Evolutionary conservation across 2,113 vertebrate genomes (phyloP), one percentile per base, ranked within the genome.

Genomic region (Lipophrys pholis): DNA sequence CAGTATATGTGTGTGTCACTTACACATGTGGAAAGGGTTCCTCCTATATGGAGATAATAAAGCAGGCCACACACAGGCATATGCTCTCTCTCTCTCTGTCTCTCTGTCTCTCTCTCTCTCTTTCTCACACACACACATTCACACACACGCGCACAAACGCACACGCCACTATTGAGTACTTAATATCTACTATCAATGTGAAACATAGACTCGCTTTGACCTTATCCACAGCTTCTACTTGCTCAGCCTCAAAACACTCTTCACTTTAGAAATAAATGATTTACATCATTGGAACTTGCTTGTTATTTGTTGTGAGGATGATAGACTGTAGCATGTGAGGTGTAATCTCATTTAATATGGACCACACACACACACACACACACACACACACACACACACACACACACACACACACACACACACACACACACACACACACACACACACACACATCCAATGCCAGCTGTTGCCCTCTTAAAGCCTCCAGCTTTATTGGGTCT

Each of bases 401-500:
- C 35, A n/a, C 38, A 17, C 46, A 52, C 43, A 3, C 61, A 43
- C 15, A 35, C 54, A 38, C 61, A 49, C 68, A 9, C 17, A 49
- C 52, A 36, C 57, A 38, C 43, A 36, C 49, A 68, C 52, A 16
- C 36, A 30, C 50, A 56, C 42, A 5, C 60, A 46, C 11, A 21
- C 36, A 17, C 36, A 21, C 54, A 49, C 48, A 21, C n/a, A 11
- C 46, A 42, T 53, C 30, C 38, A 8, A 41, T 52, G 45, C 50
- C 78, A 84, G 76, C 86, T 89, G 76, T 75, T 81, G 74, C 61
- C 71, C 66, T 67, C 49, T 81, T 56, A 81, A 78, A 84, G 64
- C 68, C 59, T 81, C 60, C 10, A 50, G 59, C 36, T 87, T 91
- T 89, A 87, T 89, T 82, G 77, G 80, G 82, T 80, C 81, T 87